These are phyloP conservation scores for Choristoneura fumiferana DNA, from an alignment of 1,140 invertebrate species.

Conservation along the genomic window DNA sequence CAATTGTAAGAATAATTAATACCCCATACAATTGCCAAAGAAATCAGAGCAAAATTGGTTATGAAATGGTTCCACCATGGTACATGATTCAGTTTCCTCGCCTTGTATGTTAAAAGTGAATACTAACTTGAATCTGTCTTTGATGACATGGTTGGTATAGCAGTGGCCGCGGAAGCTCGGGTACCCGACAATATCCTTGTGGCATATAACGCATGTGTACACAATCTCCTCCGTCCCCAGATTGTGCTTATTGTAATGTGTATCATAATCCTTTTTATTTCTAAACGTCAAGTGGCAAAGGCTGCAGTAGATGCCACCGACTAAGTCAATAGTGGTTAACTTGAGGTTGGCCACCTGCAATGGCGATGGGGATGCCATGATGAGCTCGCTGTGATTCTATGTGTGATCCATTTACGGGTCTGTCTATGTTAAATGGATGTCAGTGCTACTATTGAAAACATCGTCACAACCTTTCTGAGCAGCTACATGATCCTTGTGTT, in stretches of 20 bases:
- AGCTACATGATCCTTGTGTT: constrained; percentile 59
- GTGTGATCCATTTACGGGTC: constrained; percentile 61
- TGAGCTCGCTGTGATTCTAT: constrained; percentile 32
- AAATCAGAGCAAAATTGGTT: too few relatives aligned
- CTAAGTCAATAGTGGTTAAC: constrained; percentile 61
- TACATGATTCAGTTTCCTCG: too few relatives aligned
- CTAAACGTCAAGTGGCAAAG: constrained; percentile 53
- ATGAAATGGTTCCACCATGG: too few relatives aligned
- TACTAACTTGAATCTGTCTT: constrained; percentile 64
- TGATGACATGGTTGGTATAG: constrained; percentile 58
- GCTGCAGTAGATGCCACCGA: constrained; percentile 64
- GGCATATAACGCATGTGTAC: constrained; percentile 63
- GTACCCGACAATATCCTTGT: constrained; percentile 54
- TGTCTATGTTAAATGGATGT: constrained; percentile 56
- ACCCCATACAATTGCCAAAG: too few relatives aligned
- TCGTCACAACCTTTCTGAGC: constrained; percentile 37
- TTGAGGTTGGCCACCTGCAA: constrained; percentile 33
- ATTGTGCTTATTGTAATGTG: constrained; percentile 53
- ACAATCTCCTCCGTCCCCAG: constrained; percentile 40
- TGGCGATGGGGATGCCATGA: constrained; percentile 49
- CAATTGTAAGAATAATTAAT: too few relatives aligned
- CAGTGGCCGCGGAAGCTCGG: constrained; percentile 68
- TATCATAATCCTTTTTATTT: constrained; percentile 61
- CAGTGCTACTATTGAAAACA: constrained; percentile 49
- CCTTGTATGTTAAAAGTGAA: constrained; percentile 1